Conservation (phyloP, 2,113 vertebrate species). For the Hoplias malabaricus region DNA sequence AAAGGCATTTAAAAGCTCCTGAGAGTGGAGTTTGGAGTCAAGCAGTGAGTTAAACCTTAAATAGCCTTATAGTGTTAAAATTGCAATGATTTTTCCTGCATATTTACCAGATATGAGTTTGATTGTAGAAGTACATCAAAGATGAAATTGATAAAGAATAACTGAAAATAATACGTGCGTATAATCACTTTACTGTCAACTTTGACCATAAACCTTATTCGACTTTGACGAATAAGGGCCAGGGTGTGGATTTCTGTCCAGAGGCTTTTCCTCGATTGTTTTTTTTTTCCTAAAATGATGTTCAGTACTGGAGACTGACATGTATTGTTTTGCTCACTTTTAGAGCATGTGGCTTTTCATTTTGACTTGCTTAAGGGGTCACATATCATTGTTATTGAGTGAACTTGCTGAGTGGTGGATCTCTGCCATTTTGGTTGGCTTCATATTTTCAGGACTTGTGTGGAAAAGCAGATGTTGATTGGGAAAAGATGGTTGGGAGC, state of each 20-base stretch:
- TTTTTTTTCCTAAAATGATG: conserved; percentile 13
- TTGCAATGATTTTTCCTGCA: no score
- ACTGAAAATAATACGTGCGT: no score
- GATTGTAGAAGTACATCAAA: no score
- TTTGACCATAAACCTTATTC: no score
- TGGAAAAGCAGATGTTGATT: conserved; percentile 29
- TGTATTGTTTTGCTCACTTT: not conserved
- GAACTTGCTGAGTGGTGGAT: conserved; percentile 8
- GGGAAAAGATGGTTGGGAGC: not conserved
- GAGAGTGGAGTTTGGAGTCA: no score
- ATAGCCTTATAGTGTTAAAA: no score
- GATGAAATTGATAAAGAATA: no score
- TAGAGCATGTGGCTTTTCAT: conserved; percentile 12
- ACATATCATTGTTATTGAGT: conserved; percentile 28
- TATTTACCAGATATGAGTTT: no score
- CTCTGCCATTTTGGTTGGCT: not conserved
- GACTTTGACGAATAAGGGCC: no score
- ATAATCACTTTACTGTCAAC: no score
- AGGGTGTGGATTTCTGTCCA: not conserved
- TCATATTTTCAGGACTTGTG: not conserved
- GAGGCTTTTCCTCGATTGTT: not conserved
- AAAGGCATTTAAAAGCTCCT: no score
- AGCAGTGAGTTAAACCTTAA: no score
- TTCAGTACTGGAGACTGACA: conserved; percentile 3
- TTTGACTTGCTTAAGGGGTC: conserved; percentile 23